Base-by-base conservation (phyloP, 2,888 invertebrate species). In the Acronicta leporina region DNA sequence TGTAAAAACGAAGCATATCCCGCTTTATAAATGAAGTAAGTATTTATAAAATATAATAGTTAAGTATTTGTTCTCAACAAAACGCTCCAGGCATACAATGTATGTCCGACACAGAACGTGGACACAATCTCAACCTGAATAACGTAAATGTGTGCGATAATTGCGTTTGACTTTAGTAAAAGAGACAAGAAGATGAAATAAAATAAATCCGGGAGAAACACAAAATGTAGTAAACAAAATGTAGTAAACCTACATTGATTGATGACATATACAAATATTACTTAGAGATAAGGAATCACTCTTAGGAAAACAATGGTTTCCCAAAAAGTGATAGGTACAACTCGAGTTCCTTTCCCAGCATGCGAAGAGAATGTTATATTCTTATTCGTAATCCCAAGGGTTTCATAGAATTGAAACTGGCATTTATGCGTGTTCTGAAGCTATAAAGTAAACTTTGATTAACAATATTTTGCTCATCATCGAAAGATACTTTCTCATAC, bases 201-300 rank as follows among this genome's bases (percentile, higher is more conserved):
- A 54, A 47, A 62, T 46, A 41, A 35, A 55, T 62, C 52, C 47
- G 25, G 33, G 25, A 64, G 50, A 53, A 61, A 60, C 30, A 44
- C 14, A 57, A 48, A 65, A 65, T 56, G 55, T 46, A 49, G 30
- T 41, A 35, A 63, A 47, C 64, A 57, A 48, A 65, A 65, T 56
- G 55, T 46, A 49, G 30, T 41, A 35, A 63, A 47, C 64, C 65
- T 68, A 64, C 54, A 61, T 63, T 68, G 79, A 80, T 71, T 71
- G 72, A 81, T 72, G 72, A 51, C 16, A 44, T 44, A 52, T 60
- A 74, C 69, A 74, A 73, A 75, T 74, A 76, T 57, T 51, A 58
- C 57, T 66, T 65, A 67, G 65, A 71, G 53, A 35, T 27, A 20
- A 57, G 56, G 14, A 55, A 62, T 61, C 27, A 44, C 20, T 25